phyloP scores from a whole-genome alignment of 2,113 vertebrate species.

The Psittacara wagleri region DNA sequence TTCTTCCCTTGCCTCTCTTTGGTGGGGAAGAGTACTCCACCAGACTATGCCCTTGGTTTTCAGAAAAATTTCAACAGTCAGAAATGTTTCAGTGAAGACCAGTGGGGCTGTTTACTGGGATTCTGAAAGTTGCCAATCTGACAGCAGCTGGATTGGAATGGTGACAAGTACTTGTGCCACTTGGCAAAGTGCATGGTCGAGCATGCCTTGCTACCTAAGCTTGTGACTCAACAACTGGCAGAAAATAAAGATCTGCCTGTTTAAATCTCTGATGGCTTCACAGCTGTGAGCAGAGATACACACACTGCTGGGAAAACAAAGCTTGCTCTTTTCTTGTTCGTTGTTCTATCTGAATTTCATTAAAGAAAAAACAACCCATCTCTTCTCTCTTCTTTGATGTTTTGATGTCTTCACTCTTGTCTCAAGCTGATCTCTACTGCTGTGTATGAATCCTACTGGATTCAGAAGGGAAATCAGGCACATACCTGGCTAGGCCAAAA shows the following conservation, averaged over 20 bases:
- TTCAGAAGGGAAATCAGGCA: not conserved
- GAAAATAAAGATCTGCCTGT: constrained; percentile 59
- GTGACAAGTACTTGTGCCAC: constrained; percentile 4
- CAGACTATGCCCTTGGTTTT: not conserved
- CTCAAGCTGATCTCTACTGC: not conserved
- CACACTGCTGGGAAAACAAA: constrained; percentile 12
- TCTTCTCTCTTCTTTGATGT: not conserved
- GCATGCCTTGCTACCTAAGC: constrained; percentile 16
- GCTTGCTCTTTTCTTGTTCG: not conserved
- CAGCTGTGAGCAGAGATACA: not conserved
- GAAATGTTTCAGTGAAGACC: not conserved
- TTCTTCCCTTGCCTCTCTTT: not conserved
- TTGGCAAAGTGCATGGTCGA: not conserved
- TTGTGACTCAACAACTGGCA: constrained; percentile 36
- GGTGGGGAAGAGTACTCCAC: not conserved
- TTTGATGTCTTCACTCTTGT: not conserved
- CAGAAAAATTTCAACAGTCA: not conserved
- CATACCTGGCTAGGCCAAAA: not conserved
- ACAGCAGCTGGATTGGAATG: constrained; percentile 47
- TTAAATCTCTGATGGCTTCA: constrained; percentile 13
- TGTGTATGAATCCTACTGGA: not conserved
- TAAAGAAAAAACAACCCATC: not conserved
- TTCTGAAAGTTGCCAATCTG: not conserved
- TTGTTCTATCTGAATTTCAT: constrained; percentile 13
- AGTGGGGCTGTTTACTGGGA: not conserved